These are phyloP conservation scores for Nymphicus hollandicus DNA, from an alignment of 2,113 vertebrate genomes.

Conservation along the genomic window DNA sequence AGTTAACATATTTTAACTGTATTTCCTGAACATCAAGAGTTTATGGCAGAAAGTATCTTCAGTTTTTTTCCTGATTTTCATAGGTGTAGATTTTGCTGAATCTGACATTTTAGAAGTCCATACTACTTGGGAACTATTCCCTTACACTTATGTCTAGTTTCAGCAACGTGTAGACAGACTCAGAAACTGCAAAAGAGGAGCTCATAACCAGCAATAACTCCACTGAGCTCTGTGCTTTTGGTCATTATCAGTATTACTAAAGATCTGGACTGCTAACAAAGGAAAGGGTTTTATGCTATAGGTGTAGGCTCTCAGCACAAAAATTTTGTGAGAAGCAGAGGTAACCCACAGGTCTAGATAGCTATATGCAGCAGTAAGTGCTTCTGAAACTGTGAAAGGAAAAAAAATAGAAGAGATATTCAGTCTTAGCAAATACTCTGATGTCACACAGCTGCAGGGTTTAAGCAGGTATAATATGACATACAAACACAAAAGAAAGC, in stretches of 20 bases:
- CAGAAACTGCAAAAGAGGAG: not conserved
- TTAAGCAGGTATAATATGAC: not conserved
- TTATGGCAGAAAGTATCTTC: not conserved
- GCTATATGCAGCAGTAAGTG: not conserved
- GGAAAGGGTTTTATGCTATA: not conserved
- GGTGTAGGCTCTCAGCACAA: not conserved
- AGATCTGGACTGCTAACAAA: not conserved
- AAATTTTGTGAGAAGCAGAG: not conserved
- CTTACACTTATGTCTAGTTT: not conserved
- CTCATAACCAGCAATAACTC: not conserved
- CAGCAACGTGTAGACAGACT: not conserved
- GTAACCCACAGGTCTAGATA: not conserved
- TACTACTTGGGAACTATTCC: not conserved
- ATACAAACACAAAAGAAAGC: not conserved
- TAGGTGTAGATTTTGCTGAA: not conserved
- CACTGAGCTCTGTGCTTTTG: not conserved
- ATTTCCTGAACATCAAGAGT: not conserved
- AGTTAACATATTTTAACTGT: not conserved
- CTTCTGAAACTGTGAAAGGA: not conserved
- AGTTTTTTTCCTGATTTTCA: not conserved
- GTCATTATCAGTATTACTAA: not conserved
- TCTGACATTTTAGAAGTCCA: not conserved
- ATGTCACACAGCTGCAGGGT: not conserved
- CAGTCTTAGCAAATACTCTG: not conserved
- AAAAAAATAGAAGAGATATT: not conserved